These are phyloP conservation scores for Galeruca laticollis DNA, from an alignment of 2,888 invertebrate species.

Conservation along the genomic window DNA sequence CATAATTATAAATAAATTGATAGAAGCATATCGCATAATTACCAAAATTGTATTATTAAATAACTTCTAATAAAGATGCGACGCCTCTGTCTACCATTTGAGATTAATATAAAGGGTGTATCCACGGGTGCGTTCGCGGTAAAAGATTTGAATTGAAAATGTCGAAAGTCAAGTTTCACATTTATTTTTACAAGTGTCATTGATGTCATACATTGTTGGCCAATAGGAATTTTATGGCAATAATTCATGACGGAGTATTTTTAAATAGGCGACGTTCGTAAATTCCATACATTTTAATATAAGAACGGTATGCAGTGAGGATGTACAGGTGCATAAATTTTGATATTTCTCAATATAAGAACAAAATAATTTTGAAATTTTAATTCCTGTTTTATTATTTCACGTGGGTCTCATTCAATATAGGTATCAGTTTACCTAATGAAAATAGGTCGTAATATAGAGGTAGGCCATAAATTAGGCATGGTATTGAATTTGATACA, in stretches of 20 bases:
- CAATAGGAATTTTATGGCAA: neutral
- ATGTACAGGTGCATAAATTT: neutral
- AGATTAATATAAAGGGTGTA: conserved; percentile 2
- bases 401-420: no score
- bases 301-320: neutral
- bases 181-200: neutral
- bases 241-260: neutral
- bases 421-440: no score
- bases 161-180: neutral
- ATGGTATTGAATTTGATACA: no score
- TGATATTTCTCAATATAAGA: neutral
- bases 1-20: no score
- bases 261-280: neutral
- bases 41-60: no score
- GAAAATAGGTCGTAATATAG: no score
- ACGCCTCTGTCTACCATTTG: conserved; percentile 1
- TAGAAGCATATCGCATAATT: no score
- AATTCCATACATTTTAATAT: neutral
- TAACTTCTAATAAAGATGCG: neutral
- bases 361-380: no score
- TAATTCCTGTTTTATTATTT: no score
- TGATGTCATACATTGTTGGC: conserved; percentile 2
- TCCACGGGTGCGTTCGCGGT: neutral
- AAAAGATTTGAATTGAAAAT: neutral
- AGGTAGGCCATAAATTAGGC: no score